Percentiles rank a stretch among this genome's conserved stretches.
Evolutionary conservation across 2,888 invertebrate species (phyloP).

Genomic region (Reticulitermes lucifugus): DNA sequence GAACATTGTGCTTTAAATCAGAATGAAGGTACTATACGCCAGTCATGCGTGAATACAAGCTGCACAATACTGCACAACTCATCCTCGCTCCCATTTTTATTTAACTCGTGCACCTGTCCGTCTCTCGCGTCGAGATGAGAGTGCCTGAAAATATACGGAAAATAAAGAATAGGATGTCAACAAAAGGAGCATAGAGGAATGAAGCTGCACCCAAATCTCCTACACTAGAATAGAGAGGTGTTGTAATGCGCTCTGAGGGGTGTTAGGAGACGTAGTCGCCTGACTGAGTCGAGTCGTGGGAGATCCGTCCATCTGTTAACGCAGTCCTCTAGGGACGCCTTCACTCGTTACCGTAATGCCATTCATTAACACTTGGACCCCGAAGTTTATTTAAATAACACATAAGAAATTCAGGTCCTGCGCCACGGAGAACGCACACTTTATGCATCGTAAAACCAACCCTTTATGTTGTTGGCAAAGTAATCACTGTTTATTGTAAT

Average conservation of each 20-base stretch:
- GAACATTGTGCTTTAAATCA: too few species aligned
- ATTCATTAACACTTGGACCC: too few species aligned
- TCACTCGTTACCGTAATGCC: too few species aligned
- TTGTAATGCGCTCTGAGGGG: background rate
- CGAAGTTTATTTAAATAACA: too few species aligned
- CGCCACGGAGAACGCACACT: too few species aligned
- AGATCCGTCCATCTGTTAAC: background rate
- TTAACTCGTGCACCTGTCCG: slow-evolving; percentile 15
- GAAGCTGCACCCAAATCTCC: slow-evolving; percentile 11
- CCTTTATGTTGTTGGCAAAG: too few species aligned
- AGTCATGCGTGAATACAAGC: background rate
- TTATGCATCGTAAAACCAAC: too few species aligned
- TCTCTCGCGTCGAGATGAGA: background rate
- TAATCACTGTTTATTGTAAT: too few species aligned
- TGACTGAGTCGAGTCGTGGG: background rate
- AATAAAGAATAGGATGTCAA: background rate
- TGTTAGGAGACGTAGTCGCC: background rate
- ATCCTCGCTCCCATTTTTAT: slow-evolving; percentile 7
- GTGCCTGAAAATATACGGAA: background rate
- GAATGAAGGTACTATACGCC: background rate
- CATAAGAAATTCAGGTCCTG: too few species aligned
- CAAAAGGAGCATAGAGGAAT: slow-evolving; percentile 17
- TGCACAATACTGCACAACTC: background rate
- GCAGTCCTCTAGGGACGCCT: background rate
- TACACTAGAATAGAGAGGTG: background rate